Evolutionary conservation across 2,888 invertebrate species (phyloP).

Genomic region (Palloptera scutellata): DNA sequence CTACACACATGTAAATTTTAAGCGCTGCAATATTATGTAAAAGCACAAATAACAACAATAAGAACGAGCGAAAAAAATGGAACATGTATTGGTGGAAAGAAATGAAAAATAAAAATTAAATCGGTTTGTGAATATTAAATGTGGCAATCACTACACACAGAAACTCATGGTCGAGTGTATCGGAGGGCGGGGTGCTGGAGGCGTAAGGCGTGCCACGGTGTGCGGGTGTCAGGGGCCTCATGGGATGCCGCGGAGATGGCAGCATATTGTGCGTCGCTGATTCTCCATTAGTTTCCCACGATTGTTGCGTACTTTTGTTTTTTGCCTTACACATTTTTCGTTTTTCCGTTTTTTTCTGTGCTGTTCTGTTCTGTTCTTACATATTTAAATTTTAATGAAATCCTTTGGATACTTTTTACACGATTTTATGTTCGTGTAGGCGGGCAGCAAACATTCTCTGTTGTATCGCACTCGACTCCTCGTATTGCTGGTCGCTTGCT

Average conservation of each 20-base stretch:
- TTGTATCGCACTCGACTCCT: neutral
- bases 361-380: neutral
- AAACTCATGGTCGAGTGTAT: too few relatives aligned
- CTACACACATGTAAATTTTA: conserved; percentile 27
- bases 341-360: neutral
- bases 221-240: neutral
- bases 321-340: neutral
- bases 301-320: conserved; percentile 15
- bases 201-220: too few relatives aligned
- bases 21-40: conserved; percentile 23
- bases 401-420: conserved; percentile 22
- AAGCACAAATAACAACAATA: neutral
- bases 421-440: conserved; percentile 12
- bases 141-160: neutral
- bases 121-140: conserved; percentile 26
- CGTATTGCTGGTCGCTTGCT: conserved; percentile 1
- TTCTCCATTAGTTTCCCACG: conserved; percentile 15
- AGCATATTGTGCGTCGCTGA: conserved; percentile 21
- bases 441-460: neutral
- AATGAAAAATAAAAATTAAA: conserved; percentile 4
- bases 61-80: neutral
- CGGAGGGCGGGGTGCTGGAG: too few relatives aligned
- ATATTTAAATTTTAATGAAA: conserved; percentile 23
- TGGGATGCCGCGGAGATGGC: neutral
- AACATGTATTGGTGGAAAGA: conserved; percentile 15